Evolutionary conservation across 1,140 invertebrate genomes (phyloP), one percentile per base, ranked within the genome.

Genomic region (Copidosoma floridanum): DNA sequence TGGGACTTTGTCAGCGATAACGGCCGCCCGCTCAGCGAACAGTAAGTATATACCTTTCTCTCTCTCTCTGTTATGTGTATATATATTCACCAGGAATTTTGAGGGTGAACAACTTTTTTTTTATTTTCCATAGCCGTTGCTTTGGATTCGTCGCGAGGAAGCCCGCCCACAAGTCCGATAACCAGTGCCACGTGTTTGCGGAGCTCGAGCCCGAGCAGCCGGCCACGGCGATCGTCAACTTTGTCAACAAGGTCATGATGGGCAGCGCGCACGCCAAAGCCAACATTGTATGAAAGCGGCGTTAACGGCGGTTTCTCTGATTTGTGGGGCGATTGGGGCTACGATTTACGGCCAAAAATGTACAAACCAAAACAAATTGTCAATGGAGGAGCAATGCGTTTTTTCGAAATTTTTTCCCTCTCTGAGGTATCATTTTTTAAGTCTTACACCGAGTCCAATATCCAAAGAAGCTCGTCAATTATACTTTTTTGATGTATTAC

Each of bases 141-240:
- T 98, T 98, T 79, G 95, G 94, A 26, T 98, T 98, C 80, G 93
- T 98, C 27, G 94, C 95, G 2, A 85, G 93, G 47, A 91, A 94
- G 76, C 87, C 85, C 51, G 86, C 85, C 24, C 82, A 88, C 57
- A 86, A 86, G 64, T 85, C 87, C 32, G 94, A 97, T 78, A 98
- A 98, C 81, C 90, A 95, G 77, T 98, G 95, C 80, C 95, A 98
- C 83, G 85, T 98, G 41, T 97, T 98, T 80, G 94, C 94, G 14
- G 96, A 98, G 78, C 82, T 97, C 27, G 94, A 97, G 72, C 90
- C 93, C 10, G 93, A 95, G 71, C 95, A 98, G 72, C 95, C 95
- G 2, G 95, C 95, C 10, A 90, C 89, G 32, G 95, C 95, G 32
- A 97, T 98, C 72, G 93, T 96, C 54, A 95, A 95, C 77, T 98